phyloP scores from a whole-genome alignment of 2,113 vertebrate species.

The Odocoileus virginianus region DNA sequence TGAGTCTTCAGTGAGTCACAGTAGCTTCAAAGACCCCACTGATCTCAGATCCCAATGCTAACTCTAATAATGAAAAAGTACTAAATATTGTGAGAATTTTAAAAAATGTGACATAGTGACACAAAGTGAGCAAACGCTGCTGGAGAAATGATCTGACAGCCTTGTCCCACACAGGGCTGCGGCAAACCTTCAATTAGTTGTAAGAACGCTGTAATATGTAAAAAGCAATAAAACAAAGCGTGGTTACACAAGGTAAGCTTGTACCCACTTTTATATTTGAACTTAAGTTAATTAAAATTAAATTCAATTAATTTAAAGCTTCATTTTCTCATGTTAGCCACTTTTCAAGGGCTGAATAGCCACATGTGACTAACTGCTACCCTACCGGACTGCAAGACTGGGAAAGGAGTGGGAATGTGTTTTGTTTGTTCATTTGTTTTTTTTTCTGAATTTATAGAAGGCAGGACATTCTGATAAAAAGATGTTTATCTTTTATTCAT shows the following conservation, averaged over 20 bases:
- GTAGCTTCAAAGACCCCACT: background rate
- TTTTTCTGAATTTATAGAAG: background rate
- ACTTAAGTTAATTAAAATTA: background rate
- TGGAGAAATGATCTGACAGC: background rate
- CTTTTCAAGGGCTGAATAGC: background rate
- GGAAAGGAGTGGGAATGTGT: background rate
- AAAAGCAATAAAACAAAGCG: background rate
- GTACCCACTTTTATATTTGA: background rate
- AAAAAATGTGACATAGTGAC: background rate
- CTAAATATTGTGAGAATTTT: background rate
- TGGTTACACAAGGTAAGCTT: background rate
- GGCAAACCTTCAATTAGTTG: background rate
- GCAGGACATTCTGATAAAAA: background rate
- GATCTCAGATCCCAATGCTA: background rate
- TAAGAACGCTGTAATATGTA: background rate
- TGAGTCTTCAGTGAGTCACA: background rate
- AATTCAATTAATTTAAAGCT: background rate
- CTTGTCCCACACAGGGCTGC: background rate
- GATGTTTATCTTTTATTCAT: slow-evolving; percentile 27
- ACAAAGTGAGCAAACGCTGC: background rate
- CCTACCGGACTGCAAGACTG: background rate
- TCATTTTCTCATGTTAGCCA: background rate
- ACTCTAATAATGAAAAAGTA: background rate
- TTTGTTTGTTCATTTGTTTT: background rate
- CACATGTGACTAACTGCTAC: background rate